Evolutionary conservation across 92 coral and sea anemone genomes (phyloP).

Genomic region (Bergia puertoricense): DNA sequence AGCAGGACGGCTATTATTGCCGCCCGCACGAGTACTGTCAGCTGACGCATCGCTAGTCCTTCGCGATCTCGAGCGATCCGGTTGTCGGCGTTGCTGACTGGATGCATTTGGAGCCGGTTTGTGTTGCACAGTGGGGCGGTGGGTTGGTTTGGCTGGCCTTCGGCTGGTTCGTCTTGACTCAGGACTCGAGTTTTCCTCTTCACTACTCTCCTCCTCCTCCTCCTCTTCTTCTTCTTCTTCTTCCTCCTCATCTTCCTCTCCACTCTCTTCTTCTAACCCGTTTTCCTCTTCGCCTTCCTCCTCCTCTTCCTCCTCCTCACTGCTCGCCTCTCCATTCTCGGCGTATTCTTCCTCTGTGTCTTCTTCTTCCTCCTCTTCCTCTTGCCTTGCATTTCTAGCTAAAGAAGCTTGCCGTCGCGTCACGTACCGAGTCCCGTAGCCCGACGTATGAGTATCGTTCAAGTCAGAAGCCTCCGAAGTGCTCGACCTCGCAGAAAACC

Average conservation of each 20-base stretch:
- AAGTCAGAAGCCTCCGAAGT: constrained; percentile 35
- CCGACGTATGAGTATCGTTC: constrained; percentile 18
- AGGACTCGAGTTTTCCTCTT: constrained; percentile 59
- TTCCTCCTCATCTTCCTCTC: constrained; percentile 51
- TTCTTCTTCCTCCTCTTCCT: constrained; percentile 57
- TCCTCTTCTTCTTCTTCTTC: constrained; percentile 72
- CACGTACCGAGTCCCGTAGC: constrained; percentile 74
- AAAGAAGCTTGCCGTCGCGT: constrained; percentile 81
- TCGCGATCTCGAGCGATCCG: constrained; percentile 43
- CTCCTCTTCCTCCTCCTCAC: constrained; percentile 42
- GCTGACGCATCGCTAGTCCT: constrained; percentile 51
- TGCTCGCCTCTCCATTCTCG: constrained; percentile 47
- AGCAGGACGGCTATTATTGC: constrained; percentile 19
- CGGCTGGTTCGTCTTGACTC: constrained; percentile 60
- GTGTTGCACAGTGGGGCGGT: constrained; percentile 74
- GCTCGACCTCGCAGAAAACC: constrained; percentile 46
- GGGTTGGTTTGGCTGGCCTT: constrained; percentile 70
- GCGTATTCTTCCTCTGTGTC: constrained; percentile 52
- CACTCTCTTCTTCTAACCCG: constrained; percentile 49
- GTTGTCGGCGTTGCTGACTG: constrained; percentile 34
- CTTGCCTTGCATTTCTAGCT: constrained; percentile 42
- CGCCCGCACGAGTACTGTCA: constrained; percentile 27
- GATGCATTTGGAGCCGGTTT: constrained; percentile 18
- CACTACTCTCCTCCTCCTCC: constrained; percentile 57
- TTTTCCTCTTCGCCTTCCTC: constrained; percentile 44